Conservation (phyloP, 2,113 vertebrate genomes). For the Vireo altiloquus region DNA sequence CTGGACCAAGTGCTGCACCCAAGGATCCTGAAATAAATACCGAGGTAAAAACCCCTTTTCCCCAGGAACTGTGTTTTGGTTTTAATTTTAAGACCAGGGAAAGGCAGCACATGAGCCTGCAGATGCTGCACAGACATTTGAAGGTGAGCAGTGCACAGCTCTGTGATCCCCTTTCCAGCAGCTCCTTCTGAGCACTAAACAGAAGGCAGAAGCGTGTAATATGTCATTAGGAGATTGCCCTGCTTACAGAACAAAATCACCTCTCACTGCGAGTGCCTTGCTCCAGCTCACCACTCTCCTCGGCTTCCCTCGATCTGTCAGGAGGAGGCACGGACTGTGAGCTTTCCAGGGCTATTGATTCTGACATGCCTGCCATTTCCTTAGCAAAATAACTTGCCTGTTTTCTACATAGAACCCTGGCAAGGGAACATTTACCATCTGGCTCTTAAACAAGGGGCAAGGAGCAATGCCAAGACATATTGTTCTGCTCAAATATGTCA, state of each 20-base stretch:
- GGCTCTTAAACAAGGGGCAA: constrained; percentile 39
- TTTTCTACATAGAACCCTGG: neutral
- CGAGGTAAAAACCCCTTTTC: no score
- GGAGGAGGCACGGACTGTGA: neutral
- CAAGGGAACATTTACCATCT: constrained; percentile 36
- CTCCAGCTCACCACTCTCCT: neutral
- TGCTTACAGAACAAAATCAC: neutral
- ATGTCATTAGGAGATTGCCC: neutral
- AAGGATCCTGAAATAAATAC: no score
- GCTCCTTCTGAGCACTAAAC: neutral
- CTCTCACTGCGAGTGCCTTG: neutral
- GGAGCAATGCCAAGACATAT: constrained; percentile 15
- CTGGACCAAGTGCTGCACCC: no score
- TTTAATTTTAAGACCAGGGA: no score
- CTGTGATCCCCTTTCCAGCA: neutral
- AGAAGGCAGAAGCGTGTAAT: neutral
- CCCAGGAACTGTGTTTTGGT: no score
- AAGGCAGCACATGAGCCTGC: neutral
- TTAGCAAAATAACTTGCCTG: neutral
- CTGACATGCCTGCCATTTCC: constrained; percentile 29
- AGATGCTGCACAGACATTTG: fast-evolving
- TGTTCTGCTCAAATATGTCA: constrained; percentile 17
- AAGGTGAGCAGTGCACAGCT: neutral
- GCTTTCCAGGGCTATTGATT: constrained; percentile 19
- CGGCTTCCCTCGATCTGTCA: neutral